phyloP scores from a whole-genome alignment of 1,140 invertebrate species.

The Penaeus japonicus region DNA sequence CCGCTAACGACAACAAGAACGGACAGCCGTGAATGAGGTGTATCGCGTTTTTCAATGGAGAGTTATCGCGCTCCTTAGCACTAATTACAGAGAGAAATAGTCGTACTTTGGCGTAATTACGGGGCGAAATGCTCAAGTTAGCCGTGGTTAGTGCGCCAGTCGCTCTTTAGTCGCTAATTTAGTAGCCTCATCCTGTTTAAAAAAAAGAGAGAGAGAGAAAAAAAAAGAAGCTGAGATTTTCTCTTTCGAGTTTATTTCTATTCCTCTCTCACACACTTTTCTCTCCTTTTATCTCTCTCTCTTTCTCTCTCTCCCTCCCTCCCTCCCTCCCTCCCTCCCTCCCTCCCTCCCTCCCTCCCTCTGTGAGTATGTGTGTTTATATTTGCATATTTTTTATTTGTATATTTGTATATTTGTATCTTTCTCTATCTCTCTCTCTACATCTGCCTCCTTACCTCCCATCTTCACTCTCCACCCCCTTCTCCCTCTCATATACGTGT shows the following conservation, averaged over 20 bases:
- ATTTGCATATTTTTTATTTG: neutral
- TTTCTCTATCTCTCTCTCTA: neutral
- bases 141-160: too few species aligned
- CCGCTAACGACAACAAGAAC: too few species aligned
- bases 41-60: too few species aligned
- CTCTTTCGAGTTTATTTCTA: neutral
- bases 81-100: too few species aligned
- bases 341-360: neutral
- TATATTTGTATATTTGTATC: neutral
- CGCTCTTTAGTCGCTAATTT: too few species aligned
- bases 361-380: neutral
- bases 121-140: too few species aligned
- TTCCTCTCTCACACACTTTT: neutral
- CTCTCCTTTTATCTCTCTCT: constrained; percentile 4
- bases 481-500: neutral
- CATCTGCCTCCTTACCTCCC: too few species aligned
- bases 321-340: constrained; percentile 26
- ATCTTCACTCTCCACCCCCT: neutral
- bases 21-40: too few species aligned
- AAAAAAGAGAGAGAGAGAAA: too few species aligned
- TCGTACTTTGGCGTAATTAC: too few species aligned
- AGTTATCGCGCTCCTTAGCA: too few species aligned
- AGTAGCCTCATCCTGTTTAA: too few species aligned
- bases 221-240: neutral
- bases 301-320: constrained; percentile 17